These are phyloP conservation scores for Sciurus vulgaris DNA, from an alignment of 2,797 vertebrate genomes.

Conservation along the genomic window DNA sequence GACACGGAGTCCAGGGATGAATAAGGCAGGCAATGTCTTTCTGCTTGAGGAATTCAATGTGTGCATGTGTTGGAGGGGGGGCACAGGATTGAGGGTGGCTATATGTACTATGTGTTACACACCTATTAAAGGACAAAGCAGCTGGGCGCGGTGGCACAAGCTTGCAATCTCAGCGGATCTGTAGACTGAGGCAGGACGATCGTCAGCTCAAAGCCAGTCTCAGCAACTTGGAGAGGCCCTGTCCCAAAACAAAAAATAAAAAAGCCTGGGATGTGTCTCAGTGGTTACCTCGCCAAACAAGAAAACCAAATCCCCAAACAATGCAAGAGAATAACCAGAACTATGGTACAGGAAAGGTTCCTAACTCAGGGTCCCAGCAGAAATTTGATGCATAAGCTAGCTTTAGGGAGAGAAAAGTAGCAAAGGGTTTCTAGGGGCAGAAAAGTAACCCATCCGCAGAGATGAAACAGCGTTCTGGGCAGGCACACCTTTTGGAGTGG, in stretches of 20 bases:
- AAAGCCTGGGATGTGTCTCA: too few relatives aligned
- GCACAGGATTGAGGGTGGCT: neutral
- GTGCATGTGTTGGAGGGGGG: neutral
- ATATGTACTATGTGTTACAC: neutral
- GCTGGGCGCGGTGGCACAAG: too few relatives aligned
- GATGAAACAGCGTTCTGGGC: neutral
- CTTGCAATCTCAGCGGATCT: too few relatives aligned
- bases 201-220: too few relatives aligned
- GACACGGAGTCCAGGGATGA: neutral
- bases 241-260: too few relatives aligned
- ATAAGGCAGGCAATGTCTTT: neutral
- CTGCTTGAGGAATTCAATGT: conserved; percentile 53
- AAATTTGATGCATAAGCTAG: neutral
- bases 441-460: neutral
- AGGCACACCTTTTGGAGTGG: neutral
- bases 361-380: neutral
- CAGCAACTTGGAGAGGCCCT: too few relatives aligned
- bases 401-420: conserved; percentile 1
- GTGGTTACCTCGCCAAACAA: too few relatives aligned
- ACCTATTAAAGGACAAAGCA: neutral
- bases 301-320: neutral
- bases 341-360: neutral
- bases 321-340: neutral
- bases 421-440: conserved; percentile 46
- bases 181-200: too few relatives aligned